Percentiles rank a stretch among this genome's conserved stretches.
Conservation (phyloP, 2,888 invertebrate genomes). For the Agrochola macilenta region DNA sequence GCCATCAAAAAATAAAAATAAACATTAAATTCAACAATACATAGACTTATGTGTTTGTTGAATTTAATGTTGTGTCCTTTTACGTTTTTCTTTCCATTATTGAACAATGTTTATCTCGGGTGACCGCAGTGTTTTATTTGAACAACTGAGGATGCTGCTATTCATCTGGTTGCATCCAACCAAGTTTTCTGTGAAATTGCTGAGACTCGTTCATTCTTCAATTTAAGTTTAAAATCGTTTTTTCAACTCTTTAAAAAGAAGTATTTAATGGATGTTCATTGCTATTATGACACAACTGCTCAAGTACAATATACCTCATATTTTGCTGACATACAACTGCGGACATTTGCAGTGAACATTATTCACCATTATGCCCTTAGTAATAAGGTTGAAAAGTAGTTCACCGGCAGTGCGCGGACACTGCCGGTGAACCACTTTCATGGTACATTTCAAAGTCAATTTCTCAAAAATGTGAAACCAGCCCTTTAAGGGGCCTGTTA, state of each 20-base stretch:
- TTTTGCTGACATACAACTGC: background rate
- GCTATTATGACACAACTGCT: background rate
- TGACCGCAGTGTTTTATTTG: background rate
- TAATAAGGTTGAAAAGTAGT: no score
- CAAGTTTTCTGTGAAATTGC: background rate
- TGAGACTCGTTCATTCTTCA: background rate
- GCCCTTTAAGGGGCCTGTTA: background rate
- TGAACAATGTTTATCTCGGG: background rate
- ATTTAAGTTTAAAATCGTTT: background rate
- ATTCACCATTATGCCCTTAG: no score
- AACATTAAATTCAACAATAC: no score
- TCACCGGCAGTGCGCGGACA: no score
- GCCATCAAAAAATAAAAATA: no score
- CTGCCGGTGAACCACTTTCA: no score
- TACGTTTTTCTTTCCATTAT: constrained; percentile 4
- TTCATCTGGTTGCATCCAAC: background rate
- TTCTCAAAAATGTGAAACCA: background rate
- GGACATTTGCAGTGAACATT: no score
- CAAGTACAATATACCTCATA: background rate
- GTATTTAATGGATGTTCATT: background rate
- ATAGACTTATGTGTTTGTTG: background rate
- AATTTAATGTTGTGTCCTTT: constrained; percentile 23
- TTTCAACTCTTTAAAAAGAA: background rate
- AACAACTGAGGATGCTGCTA: background rate
- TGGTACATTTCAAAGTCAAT: no score